These are phyloP conservation scores for Paradoxurus hermaphroditus DNA, from an alignment of 2,113 vertebrate genomes.

Conservation along the genomic window DNA sequence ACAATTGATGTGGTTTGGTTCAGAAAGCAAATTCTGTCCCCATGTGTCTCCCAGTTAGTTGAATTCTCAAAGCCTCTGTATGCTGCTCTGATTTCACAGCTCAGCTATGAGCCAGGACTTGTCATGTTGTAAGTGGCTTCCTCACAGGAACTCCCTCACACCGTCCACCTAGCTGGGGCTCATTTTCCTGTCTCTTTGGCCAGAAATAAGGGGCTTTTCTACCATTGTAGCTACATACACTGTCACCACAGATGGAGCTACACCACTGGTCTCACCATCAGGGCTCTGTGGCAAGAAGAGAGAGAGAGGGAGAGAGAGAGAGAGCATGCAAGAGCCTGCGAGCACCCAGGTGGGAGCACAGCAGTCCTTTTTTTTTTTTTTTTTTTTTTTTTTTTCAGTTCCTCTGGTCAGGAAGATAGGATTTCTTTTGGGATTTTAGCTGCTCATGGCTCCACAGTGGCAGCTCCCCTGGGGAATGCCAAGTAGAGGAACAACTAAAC, in stretches of 20 bases:
- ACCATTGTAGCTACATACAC: fast-evolving
- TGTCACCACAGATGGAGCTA: background rate
- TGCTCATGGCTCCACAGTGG: background rate
- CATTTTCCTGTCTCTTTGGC: background rate
- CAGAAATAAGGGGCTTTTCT: background rate
- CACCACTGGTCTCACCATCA: background rate
- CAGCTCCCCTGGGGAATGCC: background rate
- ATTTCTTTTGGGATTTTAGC: background rate
- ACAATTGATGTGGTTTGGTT: background rate
- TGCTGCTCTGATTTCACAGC: background rate
- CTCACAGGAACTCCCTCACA: background rate
- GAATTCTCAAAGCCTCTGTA: background rate
- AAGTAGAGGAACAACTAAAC: background rate
- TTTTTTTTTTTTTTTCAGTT: background rate
- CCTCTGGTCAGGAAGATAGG: background rate
- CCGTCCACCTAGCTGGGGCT: background rate
- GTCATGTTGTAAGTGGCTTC: too few relatives aligned
- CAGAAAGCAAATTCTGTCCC: background rate
- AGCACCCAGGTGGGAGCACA: background rate
- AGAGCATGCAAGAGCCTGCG: too few relatives aligned
- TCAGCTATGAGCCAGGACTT: background rate
- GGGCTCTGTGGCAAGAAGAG: background rate
- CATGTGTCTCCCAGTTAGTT: background rate
- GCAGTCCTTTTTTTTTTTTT: too few relatives aligned
- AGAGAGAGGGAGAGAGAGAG: background rate